Evolutionary conservation across 2,113 vertebrate species (phyloP).

Genomic region (Gallinago jamesoni): DNA sequence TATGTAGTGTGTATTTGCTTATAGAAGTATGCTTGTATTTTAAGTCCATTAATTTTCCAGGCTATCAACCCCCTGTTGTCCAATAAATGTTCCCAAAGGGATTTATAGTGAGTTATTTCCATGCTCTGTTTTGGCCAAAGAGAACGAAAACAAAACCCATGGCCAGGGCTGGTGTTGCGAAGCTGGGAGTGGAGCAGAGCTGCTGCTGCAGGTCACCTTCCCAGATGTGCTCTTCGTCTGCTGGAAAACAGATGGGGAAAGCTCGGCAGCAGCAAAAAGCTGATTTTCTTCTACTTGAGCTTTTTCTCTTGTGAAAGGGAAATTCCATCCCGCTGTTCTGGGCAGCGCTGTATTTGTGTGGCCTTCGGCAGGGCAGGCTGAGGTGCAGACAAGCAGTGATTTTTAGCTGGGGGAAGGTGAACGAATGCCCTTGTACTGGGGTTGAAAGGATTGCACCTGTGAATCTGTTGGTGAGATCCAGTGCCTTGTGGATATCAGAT

Average conservation of each 20-base stretch:
- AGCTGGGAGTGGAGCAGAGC: neutral
- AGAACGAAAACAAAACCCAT: neutral
- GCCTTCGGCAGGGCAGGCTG: neutral
- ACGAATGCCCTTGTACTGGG: neutral
- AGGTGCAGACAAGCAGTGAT: too few species aligned
- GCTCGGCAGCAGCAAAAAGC: neutral
- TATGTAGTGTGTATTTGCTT: rapidly evolving
- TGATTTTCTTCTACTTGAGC: neutral
- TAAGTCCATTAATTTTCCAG: neutral
- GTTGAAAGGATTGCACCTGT: neutral
- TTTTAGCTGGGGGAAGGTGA: neutral
- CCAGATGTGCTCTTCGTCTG: rapidly evolving
- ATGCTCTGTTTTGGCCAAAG: rapidly evolving
- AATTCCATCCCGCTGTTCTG: neutral
- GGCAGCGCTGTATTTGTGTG: neutral
- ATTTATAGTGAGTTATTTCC: neutral
- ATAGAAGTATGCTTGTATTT: neutral
- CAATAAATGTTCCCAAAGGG: neutral
- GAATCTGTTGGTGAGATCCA: neutral
- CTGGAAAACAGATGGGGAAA: neutral
- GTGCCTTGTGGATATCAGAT: neutral
- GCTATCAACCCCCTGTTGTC: too few species aligned
- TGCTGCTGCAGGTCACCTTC: neutral
- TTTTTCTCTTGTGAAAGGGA: neutral
- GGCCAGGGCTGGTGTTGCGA: neutral